Evolutionary conservation across 2,888 invertebrate genomes (phyloP).

Genomic region (Holacanthella duospinosa): DNA sequence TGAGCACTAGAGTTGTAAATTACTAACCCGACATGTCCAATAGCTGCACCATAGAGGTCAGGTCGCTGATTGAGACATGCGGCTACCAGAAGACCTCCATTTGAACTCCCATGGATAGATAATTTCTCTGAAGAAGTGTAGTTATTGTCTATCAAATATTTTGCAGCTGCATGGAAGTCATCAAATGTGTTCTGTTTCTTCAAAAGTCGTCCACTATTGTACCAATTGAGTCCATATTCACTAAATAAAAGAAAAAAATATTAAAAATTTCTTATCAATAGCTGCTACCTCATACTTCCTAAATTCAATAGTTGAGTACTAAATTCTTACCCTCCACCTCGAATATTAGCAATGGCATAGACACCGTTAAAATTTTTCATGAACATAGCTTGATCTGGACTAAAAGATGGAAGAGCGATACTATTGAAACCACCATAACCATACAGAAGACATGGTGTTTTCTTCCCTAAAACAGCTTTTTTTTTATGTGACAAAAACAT

Average conservation of each 20-base stretch:
- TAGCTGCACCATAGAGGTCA: constrained; percentile 80
- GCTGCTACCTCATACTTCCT: background rate
- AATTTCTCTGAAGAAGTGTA: constrained; percentile 66
- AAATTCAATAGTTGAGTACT: background rate
- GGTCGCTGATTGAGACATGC: constrained; percentile 92
- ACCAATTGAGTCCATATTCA: constrained; percentile 96
- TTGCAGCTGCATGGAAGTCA: constrained; percentile 86
- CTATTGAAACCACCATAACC: constrained; percentile 15
- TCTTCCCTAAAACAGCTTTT: constrained; percentile 25
- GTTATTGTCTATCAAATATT: constrained; percentile 68
- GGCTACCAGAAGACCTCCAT: constrained; percentile 90
- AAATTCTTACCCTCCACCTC: constrained; percentile 12
- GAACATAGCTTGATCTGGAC: background rate
- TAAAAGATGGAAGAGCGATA: constrained; percentile 3
- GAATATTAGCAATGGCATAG: constrained; percentile 13
- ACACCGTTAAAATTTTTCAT: constrained; percentile 11
- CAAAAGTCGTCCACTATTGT: constrained; percentile 75
- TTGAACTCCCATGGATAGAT: constrained; percentile 87
- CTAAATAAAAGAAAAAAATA: constrained; percentile 44
- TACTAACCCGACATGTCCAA: constrained; percentile 90
- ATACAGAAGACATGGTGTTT: constrained; percentile 8
- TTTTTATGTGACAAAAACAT: constrained; percentile 86
- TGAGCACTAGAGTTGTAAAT: too few species aligned
- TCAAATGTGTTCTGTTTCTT: constrained; percentile 97
- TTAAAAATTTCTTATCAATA: too few species aligned